Conservation (phyloP, 2,888 invertebrate genomes). For the Deilephila elpenor region DNA sequence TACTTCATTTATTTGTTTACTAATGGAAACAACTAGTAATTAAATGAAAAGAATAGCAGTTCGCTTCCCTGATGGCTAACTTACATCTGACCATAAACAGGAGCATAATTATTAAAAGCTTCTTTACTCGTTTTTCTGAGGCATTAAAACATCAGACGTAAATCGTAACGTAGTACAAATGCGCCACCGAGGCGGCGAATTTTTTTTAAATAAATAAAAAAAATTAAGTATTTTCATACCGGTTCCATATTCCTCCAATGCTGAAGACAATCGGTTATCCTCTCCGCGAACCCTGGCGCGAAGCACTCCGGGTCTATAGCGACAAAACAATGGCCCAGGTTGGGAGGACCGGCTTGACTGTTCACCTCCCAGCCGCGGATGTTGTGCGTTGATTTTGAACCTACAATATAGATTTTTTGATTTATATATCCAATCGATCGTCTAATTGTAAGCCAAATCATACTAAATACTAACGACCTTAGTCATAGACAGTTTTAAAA, state of each 20-base stretch:
- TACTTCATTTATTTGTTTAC: too few species aligned
- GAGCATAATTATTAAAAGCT: not conserved
- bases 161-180: too few species aligned
- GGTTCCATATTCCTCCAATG: constrained; percentile 88
- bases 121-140: too few species aligned
- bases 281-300: constrained; percentile 90
- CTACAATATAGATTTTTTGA: constrained; percentile 55
- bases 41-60: too few species aligned
- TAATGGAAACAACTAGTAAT: too few species aligned
- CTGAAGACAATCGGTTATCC: constrained; percentile 88
- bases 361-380: constrained; percentile 89
- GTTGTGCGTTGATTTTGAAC: constrained; percentile 87
- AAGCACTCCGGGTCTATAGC: constrained; percentile 94
- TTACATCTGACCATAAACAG: not conserved
- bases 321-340: constrained; percentile 95
- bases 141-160: too few species aligned
- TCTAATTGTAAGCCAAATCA: not conserved
- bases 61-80: too few species aligned
- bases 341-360: constrained; percentile 84
- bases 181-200: too few species aligned
- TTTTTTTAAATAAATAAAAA: too few species aligned
- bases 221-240: constrained; percentile 58
- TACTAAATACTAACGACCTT: too few species aligned
- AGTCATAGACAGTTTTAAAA: too few species aligned
- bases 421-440: too few species aligned